These are phyloP conservation scores for Otis tarda DNA, from an alignment of 2,113 vertebrate genomes.

Conservation along the genomic window DNA sequence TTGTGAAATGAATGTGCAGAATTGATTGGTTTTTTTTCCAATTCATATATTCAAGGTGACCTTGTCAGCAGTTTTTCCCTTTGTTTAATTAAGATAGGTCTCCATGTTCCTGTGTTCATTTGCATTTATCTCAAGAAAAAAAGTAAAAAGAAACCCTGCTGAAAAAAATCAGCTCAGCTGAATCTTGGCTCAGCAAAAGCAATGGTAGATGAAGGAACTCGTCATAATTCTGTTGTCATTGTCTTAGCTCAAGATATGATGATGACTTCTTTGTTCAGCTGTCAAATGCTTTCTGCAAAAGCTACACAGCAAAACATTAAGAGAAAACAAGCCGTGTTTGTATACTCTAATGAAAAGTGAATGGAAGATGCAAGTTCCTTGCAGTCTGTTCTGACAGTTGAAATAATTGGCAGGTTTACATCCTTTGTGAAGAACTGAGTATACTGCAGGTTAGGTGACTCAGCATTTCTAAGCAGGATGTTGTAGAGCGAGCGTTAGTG, in stretches of 20 bases:
- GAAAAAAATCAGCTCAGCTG: neutral
- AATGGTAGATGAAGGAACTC: neutral
- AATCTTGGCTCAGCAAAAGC: neutral
- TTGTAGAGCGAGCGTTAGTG: neutral
- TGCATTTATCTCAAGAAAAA: neutral
- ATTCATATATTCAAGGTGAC: accelerated
- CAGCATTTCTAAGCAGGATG: neutral
- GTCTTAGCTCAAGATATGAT: neutral
- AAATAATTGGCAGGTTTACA: neutral
- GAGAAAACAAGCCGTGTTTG: neutral
- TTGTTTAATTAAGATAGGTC: neutral
- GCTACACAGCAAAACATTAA: neutral
- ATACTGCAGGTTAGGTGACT: neutral
- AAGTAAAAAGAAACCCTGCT: neutral
- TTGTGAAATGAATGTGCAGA: neutral
- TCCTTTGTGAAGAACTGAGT: neutral
- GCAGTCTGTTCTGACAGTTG: neutral
- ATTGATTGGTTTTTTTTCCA: neutral
- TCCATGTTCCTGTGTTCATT: neutral
- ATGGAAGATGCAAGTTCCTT: neutral
- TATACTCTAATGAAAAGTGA: neutral
- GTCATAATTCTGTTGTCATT: neutral
- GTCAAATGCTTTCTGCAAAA: neutral
- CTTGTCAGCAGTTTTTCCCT: neutral
- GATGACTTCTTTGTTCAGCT: neutral